Conservation (phyloP, 2,888 invertebrate genomes). For the Biston stratarius region DNA sequence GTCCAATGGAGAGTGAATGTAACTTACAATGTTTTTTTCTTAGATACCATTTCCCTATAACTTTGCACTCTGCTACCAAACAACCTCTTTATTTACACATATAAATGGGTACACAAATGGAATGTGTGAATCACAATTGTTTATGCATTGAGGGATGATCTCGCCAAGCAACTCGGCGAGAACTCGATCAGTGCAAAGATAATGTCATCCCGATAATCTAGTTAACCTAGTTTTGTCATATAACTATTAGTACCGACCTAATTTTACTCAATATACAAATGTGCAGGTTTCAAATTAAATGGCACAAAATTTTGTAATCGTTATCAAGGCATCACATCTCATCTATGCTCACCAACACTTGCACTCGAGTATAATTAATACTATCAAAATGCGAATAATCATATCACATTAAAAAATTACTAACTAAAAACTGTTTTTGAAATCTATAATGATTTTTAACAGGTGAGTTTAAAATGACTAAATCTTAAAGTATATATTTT, state of each 20-base stretch:
- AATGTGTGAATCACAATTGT: constrained; percentile 75
- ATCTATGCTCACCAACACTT: constrained; percentile 46
- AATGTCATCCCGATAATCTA: constrained; percentile 37
- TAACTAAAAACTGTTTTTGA: constrained; percentile 26
- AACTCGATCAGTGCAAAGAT: constrained; percentile 1
- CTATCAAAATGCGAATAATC: constrained; percentile 44
- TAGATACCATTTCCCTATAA: too few species aligned
- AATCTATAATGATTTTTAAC: constrained; percentile 24
- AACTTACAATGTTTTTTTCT: too few species aligned
- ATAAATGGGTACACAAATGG: constrained; percentile 48
- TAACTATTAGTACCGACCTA: constrained; percentile 14
- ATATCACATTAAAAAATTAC: constrained; percentile 42
- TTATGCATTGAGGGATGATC: constrained; percentile 1
- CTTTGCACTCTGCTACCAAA: too few species aligned
- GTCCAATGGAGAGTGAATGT: too few species aligned
- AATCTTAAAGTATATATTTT: constrained; percentile 25
- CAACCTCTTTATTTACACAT: constrained; percentile 15
- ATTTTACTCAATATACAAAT: constrained; percentile 50
- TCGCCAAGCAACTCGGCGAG: background rate
- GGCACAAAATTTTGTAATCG: constrained; percentile 79
- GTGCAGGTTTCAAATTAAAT: constrained; percentile 70
- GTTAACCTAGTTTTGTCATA: constrained; percentile 44
- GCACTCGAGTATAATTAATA: constrained; percentile 43
- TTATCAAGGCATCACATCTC: constrained; percentile 51
- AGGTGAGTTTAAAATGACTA: constrained; percentile 40